Evolutionary conservation across 1,140 invertebrate species (phyloP), one percentile per base, ranked within the genome.

Genomic region (Sogatella furcifera): DNA sequence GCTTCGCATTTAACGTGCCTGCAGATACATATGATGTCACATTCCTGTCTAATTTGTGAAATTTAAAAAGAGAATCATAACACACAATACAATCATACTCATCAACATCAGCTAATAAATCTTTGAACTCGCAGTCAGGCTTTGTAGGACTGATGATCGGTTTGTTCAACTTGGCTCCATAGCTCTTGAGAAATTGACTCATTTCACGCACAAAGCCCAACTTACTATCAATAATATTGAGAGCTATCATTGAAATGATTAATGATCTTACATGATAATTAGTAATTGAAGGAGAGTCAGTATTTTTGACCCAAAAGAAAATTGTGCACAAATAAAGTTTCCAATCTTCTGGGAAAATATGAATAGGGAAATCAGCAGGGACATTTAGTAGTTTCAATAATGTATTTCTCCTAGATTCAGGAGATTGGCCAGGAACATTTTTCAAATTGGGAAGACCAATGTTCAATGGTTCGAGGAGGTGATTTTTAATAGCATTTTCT

Each of bases 31-130:
- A 80, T 41, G 69, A 73, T 57, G 71, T 73, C 41, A 88, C 70
- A 65, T 80, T 78, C 49, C 78, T 69, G 68, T 83, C 76, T 54
- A 84, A 75, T 67, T 82, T 74, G 69, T 86, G 87, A 70, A 84
- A 79, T 28, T 77, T 73, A 24, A 86, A 70, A 14, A 89, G 72
- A 57, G 78, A 77, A 67, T 77, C 75, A 24, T 79, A 77, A n/a
- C 78, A 78, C 52, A 82, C 63, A 57, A 83, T 70, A 70, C 80
- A 84, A 60, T 88, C 84, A 11, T 78, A 70, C 9, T 4, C 21
- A 17, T 22, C 21, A 10, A 49, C 14, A 10, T 17, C 6, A 19
- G 15, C 1, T 49, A 22, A 49, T 19, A 49, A 19, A 19, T 49
- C 15, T 17, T 49, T 49, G 9, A 49, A 8, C 6, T 2, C 21